phyloP scores from a whole-genome alignment of 2,888 invertebrate species.

The Reticulitermes lucifugus region DNA sequence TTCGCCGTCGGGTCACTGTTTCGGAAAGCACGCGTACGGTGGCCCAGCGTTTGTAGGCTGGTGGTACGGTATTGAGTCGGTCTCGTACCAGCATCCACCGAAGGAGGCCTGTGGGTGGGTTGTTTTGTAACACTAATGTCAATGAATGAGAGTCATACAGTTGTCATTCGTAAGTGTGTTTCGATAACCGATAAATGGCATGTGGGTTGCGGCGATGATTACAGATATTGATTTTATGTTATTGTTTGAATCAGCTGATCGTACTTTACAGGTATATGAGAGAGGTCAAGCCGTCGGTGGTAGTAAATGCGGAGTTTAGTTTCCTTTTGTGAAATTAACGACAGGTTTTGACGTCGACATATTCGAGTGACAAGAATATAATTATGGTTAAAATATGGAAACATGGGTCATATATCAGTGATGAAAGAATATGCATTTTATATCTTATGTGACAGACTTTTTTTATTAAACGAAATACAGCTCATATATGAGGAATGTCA shows the following conservation, averaged over 20 bases:
- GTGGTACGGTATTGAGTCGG: background rate
- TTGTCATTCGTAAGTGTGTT: background rate
- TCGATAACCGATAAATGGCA: background rate
- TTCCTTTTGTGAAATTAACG: no score
- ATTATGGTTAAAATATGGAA: no score
- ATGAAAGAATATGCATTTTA: no score
- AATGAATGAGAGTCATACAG: background rate
- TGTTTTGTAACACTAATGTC: background rate
- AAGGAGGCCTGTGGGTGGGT: background rate
- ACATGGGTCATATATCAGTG: no score
- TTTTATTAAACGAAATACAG: no score
- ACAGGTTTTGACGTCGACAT: no score
- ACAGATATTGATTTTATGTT: constrained; percentile 4
- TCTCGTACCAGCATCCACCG: background rate
- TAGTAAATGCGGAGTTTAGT: no score
- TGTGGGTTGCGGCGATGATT: background rate
- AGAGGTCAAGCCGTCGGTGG: background rate
- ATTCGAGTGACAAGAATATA: no score
- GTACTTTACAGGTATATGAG: background rate
- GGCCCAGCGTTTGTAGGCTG: background rate
- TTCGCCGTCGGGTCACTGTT: background rate
- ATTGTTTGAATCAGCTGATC: constrained; percentile 5
- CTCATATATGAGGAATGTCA: no score
- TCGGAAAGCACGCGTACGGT: background rate
- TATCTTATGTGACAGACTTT: no score